phyloP scores from a whole-genome alignment of 2,888 invertebrate genomes.

The Syritta pipiens region DNA sequence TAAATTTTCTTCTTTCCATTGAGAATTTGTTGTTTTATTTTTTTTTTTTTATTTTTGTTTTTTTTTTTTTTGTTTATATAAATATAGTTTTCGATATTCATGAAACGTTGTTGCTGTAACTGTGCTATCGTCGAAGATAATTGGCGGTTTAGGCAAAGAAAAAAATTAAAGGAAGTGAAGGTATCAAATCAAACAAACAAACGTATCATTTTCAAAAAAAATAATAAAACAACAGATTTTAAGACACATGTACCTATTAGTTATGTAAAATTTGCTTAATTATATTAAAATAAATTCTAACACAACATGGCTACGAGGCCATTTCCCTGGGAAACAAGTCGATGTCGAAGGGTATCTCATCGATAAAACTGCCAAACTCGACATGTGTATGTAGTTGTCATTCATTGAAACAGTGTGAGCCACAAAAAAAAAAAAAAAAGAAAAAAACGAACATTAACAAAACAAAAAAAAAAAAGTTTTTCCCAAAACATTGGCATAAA shows the following conservation, averaged over 20 bases:
- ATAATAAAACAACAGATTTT: conserved; percentile 1
- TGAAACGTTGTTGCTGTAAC: conserved; percentile 66
- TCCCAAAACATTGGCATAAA: conserved; percentile 2
- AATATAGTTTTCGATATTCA: conserved; percentile 67
- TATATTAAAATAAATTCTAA: conserved; percentile 19
- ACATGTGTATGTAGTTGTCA: conserved; percentile 18
- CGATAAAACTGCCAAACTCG: conserved; percentile 48
- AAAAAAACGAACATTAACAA: too few species aligned
- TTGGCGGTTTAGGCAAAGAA: conserved; percentile 41
- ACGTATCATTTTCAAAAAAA: conserved; percentile 18
- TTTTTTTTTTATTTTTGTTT: conserved; percentile 21
- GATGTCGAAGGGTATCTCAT: conserved; percentile 22
- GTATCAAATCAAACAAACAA: neutral
- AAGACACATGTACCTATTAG: too few species aligned
- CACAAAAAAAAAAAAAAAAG: conserved; percentile 44
- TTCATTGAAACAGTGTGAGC: conserved; percentile 49
- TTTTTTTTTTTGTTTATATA: conserved; percentile 33
- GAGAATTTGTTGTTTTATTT: conserved; percentile 39
- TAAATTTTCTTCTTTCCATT: conserved; percentile 42
- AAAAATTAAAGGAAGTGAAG: neutral
- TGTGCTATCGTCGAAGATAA: conserved; percentile 67
- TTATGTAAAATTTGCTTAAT: too few species aligned
- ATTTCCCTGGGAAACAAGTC: conserved; percentile 58
- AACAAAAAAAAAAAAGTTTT: conserved; percentile 22
- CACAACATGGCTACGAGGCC: conserved; percentile 46